Evolutionary conservation across 2,888 invertebrate species (phyloP).

Genomic region (Drosophila basisetae): DNA sequence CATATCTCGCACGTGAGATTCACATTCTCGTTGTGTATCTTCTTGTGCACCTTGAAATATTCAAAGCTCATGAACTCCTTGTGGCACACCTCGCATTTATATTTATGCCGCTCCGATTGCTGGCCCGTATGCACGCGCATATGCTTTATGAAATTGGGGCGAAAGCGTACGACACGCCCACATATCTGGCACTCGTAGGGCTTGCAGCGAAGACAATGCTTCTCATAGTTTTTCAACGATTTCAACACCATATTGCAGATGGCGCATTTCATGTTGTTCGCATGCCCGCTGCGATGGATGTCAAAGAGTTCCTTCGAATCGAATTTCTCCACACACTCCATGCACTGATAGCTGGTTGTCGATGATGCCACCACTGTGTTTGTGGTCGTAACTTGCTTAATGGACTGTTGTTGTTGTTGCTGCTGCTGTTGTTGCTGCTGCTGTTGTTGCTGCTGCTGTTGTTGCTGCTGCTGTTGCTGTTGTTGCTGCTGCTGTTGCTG

Average conservation of each 20-base stretch:
- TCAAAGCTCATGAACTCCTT: constrained; percentile 87
- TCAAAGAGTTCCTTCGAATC: constrained; percentile 84
- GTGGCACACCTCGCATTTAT: constrained; percentile 87
- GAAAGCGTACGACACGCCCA: constrained; percentile 85
- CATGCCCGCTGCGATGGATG: constrained; percentile 85
- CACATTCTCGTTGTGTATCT: constrained; percentile 87
- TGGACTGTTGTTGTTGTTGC: constrained; percentile 39
- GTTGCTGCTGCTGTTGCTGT: constrained; percentile 47
- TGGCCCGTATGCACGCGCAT: constrained; percentile 85
- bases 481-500: constrained; percentile 18
- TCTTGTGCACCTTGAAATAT: constrained; percentile 87
- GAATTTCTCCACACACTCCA: constrained; percentile 84
- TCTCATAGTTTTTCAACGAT: constrained; percentile 85
- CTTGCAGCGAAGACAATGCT: constrained; percentile 85
- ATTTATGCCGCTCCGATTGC: constrained; percentile 85
- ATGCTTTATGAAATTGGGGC: constrained; percentile 85
- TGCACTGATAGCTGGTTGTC: constrained; percentile 80
- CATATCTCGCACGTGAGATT: constrained; percentile 87
- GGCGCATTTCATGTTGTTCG: constrained; percentile 85
- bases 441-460: constrained; percentile 36
- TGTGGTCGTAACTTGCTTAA: constrained; percentile 25
- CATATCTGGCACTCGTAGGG: constrained; percentile 85
- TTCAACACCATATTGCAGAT: constrained; percentile 85
- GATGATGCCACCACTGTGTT: constrained; percentile 43
- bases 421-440: constrained; percentile 37